A percentile compares a stretch with the other conserved stretches of the same genome.
phyloP scores from a whole-genome alignment of 2,797 vertebrate genomes.

The Urosaurus nigricauda region DNA sequence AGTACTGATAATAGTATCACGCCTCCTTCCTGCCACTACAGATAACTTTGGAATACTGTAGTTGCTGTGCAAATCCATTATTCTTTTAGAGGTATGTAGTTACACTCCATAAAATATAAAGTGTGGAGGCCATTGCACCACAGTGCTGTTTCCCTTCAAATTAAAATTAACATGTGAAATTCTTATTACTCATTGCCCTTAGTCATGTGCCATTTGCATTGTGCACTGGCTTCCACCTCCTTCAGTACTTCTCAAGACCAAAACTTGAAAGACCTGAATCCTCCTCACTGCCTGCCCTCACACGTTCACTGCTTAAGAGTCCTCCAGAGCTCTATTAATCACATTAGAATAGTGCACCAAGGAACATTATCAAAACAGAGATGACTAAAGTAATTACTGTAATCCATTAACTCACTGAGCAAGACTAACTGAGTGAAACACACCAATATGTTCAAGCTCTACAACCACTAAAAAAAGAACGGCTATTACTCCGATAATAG shows the following conservation, averaged over 20 bases:
- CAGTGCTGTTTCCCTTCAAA: background rate
- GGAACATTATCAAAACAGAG: conserved; percentile 80
- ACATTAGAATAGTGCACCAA: conserved; percentile 78
- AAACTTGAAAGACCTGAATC: conserved; percentile 43
- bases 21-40: background rate
- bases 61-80: background rate
- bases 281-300: conserved; percentile 44
- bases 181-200: conserved; percentile 29
- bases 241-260: conserved; percentile 38
- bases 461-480: conserved; percentile 63
- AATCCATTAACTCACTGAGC: conserved; percentile 85
- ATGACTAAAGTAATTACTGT: conserved; percentile 85
- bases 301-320: conserved; percentile 67
- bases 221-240: conserved; percentile 19
- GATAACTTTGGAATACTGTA: background rate
- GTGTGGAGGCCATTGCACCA: conserved; percentile 22
- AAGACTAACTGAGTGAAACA: conserved; percentile 82
- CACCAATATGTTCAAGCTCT: conserved; percentile 81
- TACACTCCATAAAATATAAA: conserved; percentile 37
- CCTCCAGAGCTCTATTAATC: conserved; percentile 81
- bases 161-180: conserved; percentile 30
- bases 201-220: conserved; percentile 34
- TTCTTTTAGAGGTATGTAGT: background rate
- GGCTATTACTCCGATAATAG: conserved; percentile 65
- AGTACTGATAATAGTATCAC: background rate